Percentiles rank a stretch among this genome's conserved stretches.
Evolutionary conservation across 2,888 invertebrate genomes (phyloP).

Genomic region (Theretra japonica): DNA sequence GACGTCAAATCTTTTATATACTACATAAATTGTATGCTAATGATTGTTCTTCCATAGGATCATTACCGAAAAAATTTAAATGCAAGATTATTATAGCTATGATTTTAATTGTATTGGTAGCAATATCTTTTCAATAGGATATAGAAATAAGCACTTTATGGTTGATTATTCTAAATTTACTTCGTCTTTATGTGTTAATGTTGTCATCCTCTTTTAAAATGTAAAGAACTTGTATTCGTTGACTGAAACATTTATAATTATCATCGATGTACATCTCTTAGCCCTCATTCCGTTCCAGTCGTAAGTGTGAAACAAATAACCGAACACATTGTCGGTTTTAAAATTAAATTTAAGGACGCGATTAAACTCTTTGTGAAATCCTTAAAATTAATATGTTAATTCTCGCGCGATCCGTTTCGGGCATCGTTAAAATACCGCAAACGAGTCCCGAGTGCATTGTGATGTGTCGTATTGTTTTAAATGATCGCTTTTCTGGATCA

Average conservation of each 20-base stretch:
- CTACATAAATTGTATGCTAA: background rate
- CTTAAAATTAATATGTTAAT: constrained; percentile 73
- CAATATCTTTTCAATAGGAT: no score
- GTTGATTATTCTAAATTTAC: no score
- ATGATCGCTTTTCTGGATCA: constrained; percentile 20
- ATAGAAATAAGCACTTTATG: no score
- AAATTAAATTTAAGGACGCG: constrained; percentile 78
- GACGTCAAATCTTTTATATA: background rate
- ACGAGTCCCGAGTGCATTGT: constrained; percentile 19
- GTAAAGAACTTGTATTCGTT: no score
- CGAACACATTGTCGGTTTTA: constrained; percentile 73
- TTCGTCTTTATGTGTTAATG: no score
- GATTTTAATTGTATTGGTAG: no score
- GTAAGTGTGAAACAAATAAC: constrained; percentile 51
- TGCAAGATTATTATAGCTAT: no score
- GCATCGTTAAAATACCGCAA: constrained; percentile 70
- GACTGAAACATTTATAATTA: background rate
- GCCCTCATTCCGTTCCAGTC: constrained; percentile 8
- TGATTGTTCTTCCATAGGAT: no score
- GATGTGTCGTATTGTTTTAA: constrained; percentile 23
- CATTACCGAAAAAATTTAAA: no score
- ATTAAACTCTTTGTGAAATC: constrained; percentile 74
- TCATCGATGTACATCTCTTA: background rate
- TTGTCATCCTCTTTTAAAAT: no score
- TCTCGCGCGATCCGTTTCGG: constrained; percentile 61